Conservation (phyloP, 2,113 vertebrate species). For the Murina feae region DNA sequence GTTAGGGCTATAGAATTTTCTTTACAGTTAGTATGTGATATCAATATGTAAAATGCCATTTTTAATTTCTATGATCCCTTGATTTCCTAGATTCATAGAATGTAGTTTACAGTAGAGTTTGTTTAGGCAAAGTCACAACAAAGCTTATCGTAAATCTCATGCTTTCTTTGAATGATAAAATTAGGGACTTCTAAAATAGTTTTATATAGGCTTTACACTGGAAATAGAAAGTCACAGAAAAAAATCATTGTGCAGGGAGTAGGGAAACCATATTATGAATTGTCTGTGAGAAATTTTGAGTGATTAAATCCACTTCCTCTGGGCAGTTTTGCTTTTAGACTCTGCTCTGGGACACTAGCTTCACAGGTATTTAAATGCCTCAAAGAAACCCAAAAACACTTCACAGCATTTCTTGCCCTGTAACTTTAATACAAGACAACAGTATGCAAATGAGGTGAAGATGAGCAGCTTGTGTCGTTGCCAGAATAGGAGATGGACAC, state of each 20-base stretch:
- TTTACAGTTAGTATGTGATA: background rate
- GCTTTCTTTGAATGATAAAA: background rate
- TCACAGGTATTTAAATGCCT: background rate
- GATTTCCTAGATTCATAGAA: background rate
- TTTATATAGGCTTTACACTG: background rate
- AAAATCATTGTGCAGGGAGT: background rate
- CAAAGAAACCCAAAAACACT: background rate
- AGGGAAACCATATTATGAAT: background rate
- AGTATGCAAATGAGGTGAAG: background rate
- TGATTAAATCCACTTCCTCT: background rate
- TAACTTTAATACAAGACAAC: background rate
- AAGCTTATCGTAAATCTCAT: background rate
- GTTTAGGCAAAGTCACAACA: background rate
- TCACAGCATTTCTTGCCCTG: background rate
- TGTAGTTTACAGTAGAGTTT: background rate
- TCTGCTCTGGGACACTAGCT: background rate
- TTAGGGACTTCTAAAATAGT: background rate
- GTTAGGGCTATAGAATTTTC: background rate
- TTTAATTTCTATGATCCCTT: background rate
- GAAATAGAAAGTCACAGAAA: background rate
- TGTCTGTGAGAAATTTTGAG: background rate
- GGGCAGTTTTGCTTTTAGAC: background rate
- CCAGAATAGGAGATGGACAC: background rate
- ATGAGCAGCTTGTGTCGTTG: accelerated
- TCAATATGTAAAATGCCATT: background rate